These are phyloP conservation scores for Peromyscus aztecus DNA, from an alignment of 2,797 vertebrate species.

Conservation along the genomic window DNA sequence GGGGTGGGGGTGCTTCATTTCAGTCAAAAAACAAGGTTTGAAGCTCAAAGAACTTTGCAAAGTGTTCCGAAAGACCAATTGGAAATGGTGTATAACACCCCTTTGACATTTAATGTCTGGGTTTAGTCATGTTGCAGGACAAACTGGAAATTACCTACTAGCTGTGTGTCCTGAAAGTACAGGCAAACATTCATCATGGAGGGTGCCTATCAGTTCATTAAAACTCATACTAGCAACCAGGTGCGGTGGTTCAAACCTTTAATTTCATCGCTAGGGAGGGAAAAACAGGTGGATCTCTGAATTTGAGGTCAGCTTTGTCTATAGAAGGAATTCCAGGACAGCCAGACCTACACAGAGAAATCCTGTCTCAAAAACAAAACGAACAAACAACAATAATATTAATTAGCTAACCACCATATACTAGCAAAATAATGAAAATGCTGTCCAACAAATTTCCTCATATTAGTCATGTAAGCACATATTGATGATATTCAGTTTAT, in stretches of 20 bases:
- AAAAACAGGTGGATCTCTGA: background rate
- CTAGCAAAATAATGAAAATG: background rate
- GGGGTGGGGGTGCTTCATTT: background rate
- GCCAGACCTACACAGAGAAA: background rate
- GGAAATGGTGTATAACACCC: background rate
- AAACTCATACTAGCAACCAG: background rate
- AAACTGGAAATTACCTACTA: background rate
- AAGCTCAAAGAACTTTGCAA: background rate
- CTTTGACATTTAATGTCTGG: background rate
- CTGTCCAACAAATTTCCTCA: background rate
- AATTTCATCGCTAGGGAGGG: background rate
- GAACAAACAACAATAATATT: background rate
- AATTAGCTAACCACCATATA: no score
- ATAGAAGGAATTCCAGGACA: background rate
- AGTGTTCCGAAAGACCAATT: background rate
- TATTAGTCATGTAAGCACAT: background rate
- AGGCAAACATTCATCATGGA: background rate
- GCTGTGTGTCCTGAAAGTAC: background rate
- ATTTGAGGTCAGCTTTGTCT: background rate
- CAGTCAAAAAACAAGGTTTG: background rate
- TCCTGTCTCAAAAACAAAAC: background rate
- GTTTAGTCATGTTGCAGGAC: background rate
- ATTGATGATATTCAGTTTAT: background rate
- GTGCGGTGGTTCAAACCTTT: background rate
- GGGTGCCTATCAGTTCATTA: background rate